Percentiles rank a stretch among this genome's conserved stretches.
Evolutionary conservation across 2,888 invertebrate genomes (phyloP).

Genomic region (Archips xylosteana): DNA sequence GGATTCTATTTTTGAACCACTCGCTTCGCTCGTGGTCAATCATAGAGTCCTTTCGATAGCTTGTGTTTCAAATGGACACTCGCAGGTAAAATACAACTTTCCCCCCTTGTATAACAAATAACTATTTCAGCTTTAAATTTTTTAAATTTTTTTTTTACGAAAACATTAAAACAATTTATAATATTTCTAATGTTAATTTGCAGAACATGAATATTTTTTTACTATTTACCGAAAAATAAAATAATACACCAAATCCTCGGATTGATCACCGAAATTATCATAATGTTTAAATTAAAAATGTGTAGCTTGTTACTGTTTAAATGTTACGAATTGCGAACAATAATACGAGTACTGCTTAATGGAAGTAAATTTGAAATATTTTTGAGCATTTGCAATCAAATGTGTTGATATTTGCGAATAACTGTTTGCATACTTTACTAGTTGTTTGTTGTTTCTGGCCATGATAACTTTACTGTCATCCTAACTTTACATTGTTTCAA

Average conservation of each 20-base stretch:
- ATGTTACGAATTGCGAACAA: not conserved
- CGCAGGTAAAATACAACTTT: too few relatives aligned
- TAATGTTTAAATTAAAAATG: not conserved
- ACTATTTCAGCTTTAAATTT: too few relatives aligned
- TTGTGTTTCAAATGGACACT: too few relatives aligned
- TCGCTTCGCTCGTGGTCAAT: too few relatives aligned
- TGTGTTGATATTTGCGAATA: not conserved
- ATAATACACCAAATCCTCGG: not conserved
- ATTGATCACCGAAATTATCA: not conserved
- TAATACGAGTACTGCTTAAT: not conserved
- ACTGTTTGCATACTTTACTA: slow-evolving; percentile 10
- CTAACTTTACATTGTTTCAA: not conserved
- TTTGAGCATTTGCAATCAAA: slow-evolving; percentile 1
- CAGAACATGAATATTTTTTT: too few relatives aligned
- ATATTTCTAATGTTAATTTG: too few relatives aligned
- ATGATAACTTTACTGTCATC: not conserved
- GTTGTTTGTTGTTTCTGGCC: not conserved
- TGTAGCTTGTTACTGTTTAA: not conserved
- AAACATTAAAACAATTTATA: too few relatives aligned
- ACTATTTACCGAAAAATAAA: not conserved
- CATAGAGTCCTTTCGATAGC: too few relatives aligned
- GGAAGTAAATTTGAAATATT: not conserved
- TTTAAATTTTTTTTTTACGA: too few relatives aligned
- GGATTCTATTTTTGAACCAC: too few relatives aligned
- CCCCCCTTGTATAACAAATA: too few relatives aligned